phyloP scores from a whole-genome alignment of 2,113 vertebrate genomes.

The Nothobranchius kuhntae region DNA sequence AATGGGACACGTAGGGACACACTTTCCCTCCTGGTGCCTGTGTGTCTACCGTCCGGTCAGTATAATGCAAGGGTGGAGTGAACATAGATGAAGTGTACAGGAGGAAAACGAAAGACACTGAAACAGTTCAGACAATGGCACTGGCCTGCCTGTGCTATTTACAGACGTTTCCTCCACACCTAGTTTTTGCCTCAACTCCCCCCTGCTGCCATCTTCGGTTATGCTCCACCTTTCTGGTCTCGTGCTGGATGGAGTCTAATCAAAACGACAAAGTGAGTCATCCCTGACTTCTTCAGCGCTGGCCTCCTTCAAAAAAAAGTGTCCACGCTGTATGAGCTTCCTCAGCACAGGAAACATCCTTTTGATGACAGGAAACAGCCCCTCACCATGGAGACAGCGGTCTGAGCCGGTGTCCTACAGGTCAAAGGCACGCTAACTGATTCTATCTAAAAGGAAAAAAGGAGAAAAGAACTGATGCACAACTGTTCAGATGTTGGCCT shows the following conservation, averaged over 20 bases:
- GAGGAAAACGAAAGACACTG: conserved; percentile 60
- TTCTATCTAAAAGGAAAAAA: conserved; percentile 26
- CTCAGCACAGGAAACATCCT: conserved; percentile 61
- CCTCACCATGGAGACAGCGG: conserved; percentile 67
- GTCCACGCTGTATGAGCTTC: conserved; percentile 14
- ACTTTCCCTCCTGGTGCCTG: conserved; percentile 68
- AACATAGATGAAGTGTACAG: conserved; percentile 21
- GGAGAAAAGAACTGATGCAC: conserved; percentile 22
- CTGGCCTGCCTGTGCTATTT: conserved; percentile 62
- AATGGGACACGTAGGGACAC: conserved; percentile 39
- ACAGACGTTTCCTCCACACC: conserved; percentile 53
- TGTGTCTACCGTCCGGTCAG: conserved; percentile 62
- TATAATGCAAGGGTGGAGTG: conserved; percentile 36
- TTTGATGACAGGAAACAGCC: conserved; percentile 70
- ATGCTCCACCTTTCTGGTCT: conserved; percentile 27
- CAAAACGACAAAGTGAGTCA: conserved; percentile 38
- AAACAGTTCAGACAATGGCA: conserved; percentile 61
- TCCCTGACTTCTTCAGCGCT: conserved; percentile 19
- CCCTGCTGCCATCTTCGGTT: conserved; percentile 7
- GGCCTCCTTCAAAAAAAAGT: conserved; percentile 9
- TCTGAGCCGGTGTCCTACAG: conserved; percentile 67
- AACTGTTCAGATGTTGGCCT: conserved; percentile 6
- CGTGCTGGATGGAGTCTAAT: conserved; percentile 24
- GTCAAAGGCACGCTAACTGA: conserved; percentile 42
- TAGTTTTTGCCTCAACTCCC: conserved; percentile 36